Conservation (phyloP, 2,113 vertebrate species). For the Polypterus bichir region DNA sequence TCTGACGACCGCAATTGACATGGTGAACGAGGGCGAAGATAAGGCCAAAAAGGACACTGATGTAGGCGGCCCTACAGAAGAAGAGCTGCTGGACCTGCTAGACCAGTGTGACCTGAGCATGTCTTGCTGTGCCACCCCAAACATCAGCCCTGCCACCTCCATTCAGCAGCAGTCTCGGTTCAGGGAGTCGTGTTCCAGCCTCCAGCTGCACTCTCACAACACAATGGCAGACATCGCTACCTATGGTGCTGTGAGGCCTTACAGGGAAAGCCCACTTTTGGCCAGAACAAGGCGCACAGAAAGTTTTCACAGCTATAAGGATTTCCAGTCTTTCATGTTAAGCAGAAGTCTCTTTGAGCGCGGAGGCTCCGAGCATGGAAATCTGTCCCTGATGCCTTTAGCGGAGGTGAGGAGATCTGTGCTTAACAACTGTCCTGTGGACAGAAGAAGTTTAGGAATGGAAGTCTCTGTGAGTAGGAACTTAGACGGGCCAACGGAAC, state of each 20-base stretch:
- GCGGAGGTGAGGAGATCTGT: conserved; percentile 42
- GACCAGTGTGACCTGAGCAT: conserved; percentile 94
- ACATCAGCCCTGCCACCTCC: conserved; percentile 89
- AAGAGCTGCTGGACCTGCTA: conserved; percentile 82
- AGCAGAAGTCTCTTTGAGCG: conserved; percentile 56
- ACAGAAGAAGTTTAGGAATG: conserved; percentile 44
- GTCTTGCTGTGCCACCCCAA: conserved; percentile 88
- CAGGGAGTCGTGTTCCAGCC: conserved; percentile 80
- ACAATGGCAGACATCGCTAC: conserved; percentile 67
- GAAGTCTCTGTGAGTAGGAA: conserved; percentile 42
- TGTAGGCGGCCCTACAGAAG: conserved; percentile 81
- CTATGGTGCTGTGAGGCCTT: conserved; percentile 75
- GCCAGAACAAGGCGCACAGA: conserved; percentile 83
- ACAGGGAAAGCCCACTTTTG: conserved; percentile 85
- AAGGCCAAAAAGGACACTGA: conserved; percentile 54
- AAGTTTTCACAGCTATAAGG: conserved; percentile 84
- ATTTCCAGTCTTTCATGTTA: conserved; percentile 76
- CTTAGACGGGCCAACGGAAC: conserved; percentile 43
- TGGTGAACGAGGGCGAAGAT: conserved; percentile 76
- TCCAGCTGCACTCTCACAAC: conserved; percentile 74
- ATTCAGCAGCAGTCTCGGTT: conserved; percentile 80
- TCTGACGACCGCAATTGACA: conserved; percentile 93
- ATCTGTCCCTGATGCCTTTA: conserved; percentile 20
- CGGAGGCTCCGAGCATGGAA: conserved; percentile 37
- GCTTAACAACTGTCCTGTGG: conserved; percentile 42